A percentile compares a stretch with the other conserved stretches of the same genome.
Conservation (phyloP, 2,113 vertebrate genomes). For the Junco hyemalis region DNA sequence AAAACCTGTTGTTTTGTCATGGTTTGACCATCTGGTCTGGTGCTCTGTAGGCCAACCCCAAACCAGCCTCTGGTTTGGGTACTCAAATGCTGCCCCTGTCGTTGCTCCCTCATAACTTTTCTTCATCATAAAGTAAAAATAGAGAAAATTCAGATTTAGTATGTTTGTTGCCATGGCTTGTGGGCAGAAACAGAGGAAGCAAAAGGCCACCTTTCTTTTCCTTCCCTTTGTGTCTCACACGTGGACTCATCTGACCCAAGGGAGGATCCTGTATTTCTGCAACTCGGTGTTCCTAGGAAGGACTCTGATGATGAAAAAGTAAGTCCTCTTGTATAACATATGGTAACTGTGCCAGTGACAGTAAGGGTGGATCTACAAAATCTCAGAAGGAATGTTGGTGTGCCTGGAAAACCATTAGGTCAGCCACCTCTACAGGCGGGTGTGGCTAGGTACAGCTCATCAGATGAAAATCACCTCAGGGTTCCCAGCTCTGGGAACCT, state of each 20-base stretch:
- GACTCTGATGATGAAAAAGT: not conserved
- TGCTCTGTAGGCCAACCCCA: not conserved
- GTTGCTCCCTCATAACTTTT: not conserved
- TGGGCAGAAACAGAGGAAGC: not conserved
- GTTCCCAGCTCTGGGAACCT: not conserved
- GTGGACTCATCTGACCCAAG: not conserved
- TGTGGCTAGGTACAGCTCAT: rapidly evolving
- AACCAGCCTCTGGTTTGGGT: not conserved
- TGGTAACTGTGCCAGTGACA: not conserved
- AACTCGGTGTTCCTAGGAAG: rapidly evolving
- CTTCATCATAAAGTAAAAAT: not conserved
- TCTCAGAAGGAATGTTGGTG: not conserved
- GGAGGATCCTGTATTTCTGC: not conserved
- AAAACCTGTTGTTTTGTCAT: not conserved
- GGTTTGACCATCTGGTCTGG: not conserved
- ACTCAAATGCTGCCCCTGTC: not conserved
- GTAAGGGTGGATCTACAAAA: not conserved
- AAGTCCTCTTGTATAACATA: not conserved
- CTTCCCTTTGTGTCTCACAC: not conserved
- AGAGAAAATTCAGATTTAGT: not conserved
- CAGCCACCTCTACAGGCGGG: not conserved
- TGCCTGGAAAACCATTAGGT: not conserved
- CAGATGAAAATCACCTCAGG: not conserved
- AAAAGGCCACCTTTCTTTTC: not conserved
- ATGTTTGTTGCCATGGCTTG: not conserved